Conservation (phyloP, 1,140 invertebrate genomes). For the Eubasilissa regina region DNA sequence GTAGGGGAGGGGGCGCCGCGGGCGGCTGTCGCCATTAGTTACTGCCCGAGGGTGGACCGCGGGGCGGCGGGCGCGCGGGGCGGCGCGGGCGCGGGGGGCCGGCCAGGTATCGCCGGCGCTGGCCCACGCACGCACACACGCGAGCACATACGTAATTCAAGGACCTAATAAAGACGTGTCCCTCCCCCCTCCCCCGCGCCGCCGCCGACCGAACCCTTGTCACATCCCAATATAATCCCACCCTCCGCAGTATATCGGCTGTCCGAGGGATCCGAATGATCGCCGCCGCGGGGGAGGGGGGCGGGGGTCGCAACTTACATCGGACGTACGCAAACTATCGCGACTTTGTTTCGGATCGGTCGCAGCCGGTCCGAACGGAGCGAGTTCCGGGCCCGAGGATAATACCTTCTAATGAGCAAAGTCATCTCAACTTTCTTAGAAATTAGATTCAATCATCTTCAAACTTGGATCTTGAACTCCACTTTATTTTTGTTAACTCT, state of each 20-base stretch:
- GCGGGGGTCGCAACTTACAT: conserved; percentile 19
- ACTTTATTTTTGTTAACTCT: no score
- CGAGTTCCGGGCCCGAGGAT: no score
- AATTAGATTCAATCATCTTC: no score
- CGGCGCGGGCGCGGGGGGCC: conserved; percentile 50
- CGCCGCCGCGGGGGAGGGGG: no score
- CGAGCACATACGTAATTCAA: conserved; percentile 48
- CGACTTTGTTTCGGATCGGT: conserved; percentile 65
- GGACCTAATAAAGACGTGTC: conserved; percentile 54
- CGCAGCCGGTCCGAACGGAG: not conserved
- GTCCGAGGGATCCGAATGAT: conserved; percentile 33
- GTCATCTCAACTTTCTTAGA: no score
- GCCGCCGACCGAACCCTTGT: conserved; percentile 66
- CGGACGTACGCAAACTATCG: conserved; percentile 56
- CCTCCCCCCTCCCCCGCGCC: conserved; percentile 46
- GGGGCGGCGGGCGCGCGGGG: conserved; percentile 58
- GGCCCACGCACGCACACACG: conserved; percentile 38
- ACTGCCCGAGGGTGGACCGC: conserved; percentile 64
- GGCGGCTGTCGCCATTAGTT: conserved; percentile 67
- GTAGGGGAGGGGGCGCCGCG: conserved; percentile 23
- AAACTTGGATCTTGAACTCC: no score
- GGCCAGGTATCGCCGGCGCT: conserved; percentile 60
- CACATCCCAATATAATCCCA: conserved; percentile 54
- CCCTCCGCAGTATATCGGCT: conserved; percentile 54
- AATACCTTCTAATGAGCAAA: no score